Evolutionary conservation across 2,888 invertebrate species (phyloP).

Genomic region (Gortyna flavago): DNA sequence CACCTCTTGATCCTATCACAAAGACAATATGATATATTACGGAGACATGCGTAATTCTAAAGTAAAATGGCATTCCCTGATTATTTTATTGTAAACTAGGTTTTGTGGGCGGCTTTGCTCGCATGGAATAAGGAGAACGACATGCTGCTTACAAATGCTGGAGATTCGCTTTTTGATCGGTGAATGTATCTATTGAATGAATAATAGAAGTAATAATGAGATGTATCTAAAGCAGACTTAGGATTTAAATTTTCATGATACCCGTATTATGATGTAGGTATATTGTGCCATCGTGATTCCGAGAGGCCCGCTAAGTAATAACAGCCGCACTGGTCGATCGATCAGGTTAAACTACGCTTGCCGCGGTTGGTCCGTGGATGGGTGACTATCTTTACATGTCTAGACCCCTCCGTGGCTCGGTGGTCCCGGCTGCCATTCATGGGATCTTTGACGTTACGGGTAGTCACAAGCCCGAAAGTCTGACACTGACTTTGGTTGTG

Average conservation of each 20-base stretch:
- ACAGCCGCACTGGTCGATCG: neutral
- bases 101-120: constrained; percentile 1
- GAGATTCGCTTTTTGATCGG: neutral
- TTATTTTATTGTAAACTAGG: constrained; percentile 14
- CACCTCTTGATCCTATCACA: constrained; percentile 55
- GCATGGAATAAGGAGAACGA: neutral
- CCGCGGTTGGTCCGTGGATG: too few relatives aligned
- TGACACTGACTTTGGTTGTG: neutral
- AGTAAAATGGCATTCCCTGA: constrained; percentile 44
- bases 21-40: constrained; percentile 35
- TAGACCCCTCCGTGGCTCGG: too few relatives aligned
- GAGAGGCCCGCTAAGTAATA: neutral
- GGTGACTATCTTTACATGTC: too few relatives aligned
- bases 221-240: too few relatives aligned
- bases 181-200: neutral
- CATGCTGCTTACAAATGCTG: too few relatives aligned
- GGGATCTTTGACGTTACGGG: too few relatives aligned
- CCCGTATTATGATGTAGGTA: neutral
- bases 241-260: neutral
- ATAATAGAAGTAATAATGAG: too few relatives aligned
- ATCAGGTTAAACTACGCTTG: too few relatives aligned
- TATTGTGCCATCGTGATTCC: neutral
- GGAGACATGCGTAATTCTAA: constrained; percentile 34
- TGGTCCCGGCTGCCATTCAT: too few relatives aligned
- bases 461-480: neutral